Conservation (phyloP, 2,888 invertebrate genomes). For the Temnothorax ravouxi region DNA sequence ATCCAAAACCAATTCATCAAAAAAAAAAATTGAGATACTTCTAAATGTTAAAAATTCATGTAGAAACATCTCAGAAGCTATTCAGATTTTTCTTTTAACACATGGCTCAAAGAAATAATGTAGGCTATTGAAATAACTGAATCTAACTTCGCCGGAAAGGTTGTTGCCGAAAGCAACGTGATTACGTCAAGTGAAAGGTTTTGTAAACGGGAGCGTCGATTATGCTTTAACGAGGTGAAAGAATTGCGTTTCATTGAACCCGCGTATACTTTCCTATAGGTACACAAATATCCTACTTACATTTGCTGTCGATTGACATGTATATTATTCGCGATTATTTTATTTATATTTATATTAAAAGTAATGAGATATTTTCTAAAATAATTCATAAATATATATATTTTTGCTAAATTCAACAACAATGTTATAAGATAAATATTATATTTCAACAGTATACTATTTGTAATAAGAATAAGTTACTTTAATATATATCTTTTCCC, state of each 20-base stretch:
- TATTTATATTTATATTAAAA: background rate
- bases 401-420: background rate
- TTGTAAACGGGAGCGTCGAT: conserved; percentile 5
- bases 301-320: background rate
- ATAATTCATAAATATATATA: background rate
- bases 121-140: background rate
- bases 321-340: background rate
- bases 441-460: background rate
- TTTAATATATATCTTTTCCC: background rate
- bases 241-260: conserved; percentile 19
- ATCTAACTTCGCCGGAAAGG: background rate
- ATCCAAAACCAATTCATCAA: background rate
- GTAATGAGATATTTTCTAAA: background rate
- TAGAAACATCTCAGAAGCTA: background rate
- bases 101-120: background rate
- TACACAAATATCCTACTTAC: background rate
- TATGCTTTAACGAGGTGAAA: conserved; percentile 10
- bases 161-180: conserved; percentile 28
- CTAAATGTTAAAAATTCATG: background rate
- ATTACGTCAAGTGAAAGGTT: conserved; percentile 46
- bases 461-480: background rate
- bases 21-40: background rate
- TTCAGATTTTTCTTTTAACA: background rate
- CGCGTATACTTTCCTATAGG: background rate
- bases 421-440: background rate